Base-by-base conservation (phyloP, 2,888 invertebrate species). In the Alitta virens region DNA sequence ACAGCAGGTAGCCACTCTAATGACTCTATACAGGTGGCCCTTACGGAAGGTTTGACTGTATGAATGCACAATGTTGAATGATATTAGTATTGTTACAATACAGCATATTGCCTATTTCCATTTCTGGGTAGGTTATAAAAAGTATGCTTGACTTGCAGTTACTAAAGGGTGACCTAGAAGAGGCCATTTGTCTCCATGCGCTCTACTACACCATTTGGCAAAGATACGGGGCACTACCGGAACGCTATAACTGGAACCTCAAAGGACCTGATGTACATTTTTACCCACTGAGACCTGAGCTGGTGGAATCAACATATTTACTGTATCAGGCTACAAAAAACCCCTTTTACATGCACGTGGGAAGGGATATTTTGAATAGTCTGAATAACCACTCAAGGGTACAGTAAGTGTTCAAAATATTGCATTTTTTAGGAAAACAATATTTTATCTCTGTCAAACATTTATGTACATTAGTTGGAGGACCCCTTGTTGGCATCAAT, bases 321-420 rank as follows among this genome's bases (percentile, higher is more conserved):
- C 79, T 88, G 9, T 88, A 86, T 73, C 84, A 83, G 77, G 87
- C 87, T 1, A 88, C 87, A 1, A 86, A 85, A 74, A 87, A 87
- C 76, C 87, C 87, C 25, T 88, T 87, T 74, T 88, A 88, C 77
- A 82, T 87, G 55, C 86, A 87, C 76, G 87, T 88, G 24, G 88
- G 87, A 9, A 75, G 81, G 58, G 86, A 87, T 63, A 86, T 88
- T 52, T 76, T 87, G 53, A 78, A 84, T 61, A 85, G 82, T 70
- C 74, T 86, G 23, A 84, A 85, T 67, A 79, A 82, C 33, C 80
- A 84, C 70, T 83, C 86, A 1, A 84, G 82, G 77, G 84, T 84
- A 5, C 78, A 84, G 82, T 83, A 71, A 72, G 59, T 52, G 1
- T 16, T n/a, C 12, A 33, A 33, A 33, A 33, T 33, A 12, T 5